These are phyloP conservation scores for Hypsibius dujardini DNA, from an alignment of 1,140 invertebrate genomes.

Conservation along the genomic window DNA sequence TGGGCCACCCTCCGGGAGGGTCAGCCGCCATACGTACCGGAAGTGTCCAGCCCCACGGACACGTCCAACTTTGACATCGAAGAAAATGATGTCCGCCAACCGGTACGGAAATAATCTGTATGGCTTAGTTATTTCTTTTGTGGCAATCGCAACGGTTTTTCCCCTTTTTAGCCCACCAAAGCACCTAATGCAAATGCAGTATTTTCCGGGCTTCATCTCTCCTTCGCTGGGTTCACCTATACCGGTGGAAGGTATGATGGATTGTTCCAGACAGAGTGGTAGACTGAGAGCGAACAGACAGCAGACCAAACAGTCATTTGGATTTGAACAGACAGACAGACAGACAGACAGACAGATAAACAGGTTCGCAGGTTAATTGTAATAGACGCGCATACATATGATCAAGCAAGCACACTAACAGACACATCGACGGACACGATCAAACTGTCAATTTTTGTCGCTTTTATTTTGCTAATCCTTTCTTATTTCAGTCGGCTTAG, in stretches of 20 bases:
- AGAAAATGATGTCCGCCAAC: conserved; percentile 67
- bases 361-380: too few species aligned
- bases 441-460: too few species aligned
- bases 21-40: conserved; percentile 80
- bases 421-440: too few species aligned
- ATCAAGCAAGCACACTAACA: too few species aligned
- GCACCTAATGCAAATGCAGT: conserved; percentile 72
- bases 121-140: not conserved
- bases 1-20: conserved; percentile 75
- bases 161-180: conserved; percentile 41
- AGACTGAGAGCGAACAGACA: too few species aligned
- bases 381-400: too few species aligned
- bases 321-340: too few species aligned
- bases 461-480: too few species aligned
- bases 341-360: not conserved
- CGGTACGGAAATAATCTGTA: conserved; percentile 28
- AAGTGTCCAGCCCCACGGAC: conserved; percentile 85
- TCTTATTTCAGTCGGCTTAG: conserved; percentile 6
- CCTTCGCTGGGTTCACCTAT: conserved; percentile 94
- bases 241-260: conserved; percentile 53
- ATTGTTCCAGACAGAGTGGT: too few species aligned
- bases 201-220: conserved; percentile 86
- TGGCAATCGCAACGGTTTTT: conserved; percentile 2
- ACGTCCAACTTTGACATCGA: conserved; percentile 99
- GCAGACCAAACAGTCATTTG: too few species aligned